Evolutionary conservation across 2,797 vertebrate species (phyloP), one percentile per base, ranked within the genome.

Genomic region (Pangasius sanitwongsei): DNA sequence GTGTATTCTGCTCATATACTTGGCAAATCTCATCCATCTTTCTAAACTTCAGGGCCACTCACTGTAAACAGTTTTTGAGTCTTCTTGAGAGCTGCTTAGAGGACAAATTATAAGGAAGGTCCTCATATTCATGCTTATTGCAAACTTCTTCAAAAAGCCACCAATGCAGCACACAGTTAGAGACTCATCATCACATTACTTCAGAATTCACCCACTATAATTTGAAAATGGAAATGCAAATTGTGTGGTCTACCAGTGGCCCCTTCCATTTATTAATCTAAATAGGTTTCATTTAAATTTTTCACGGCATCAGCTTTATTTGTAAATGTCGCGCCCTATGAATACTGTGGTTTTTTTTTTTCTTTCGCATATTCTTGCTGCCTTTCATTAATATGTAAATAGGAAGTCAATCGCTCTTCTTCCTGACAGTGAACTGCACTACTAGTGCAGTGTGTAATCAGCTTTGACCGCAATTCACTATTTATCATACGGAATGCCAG

Each of bases 321-420:
- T 99, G 98, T 99, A 98, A 99, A 98, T 99, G 98, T 97, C 96
- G 94, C 96, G 97, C 98, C 97, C 98, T 98, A 98, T 98, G 98
- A 99, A 98, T 97, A 97, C 95, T 97, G 85, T 86, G 88, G n/a
- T n/a, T 57, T 69, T 75, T 75, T 85, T 87, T 98, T 98, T 97
- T 97, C 97, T 95, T 96, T 89, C 77, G 89, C 90, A 90, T 90
- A 97, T 97, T 98, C 97, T 98, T 97, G 97, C 97, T 99, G 98
- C 98, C 98, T 97, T 98, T 98, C 98, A 99, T 99, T 99, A 99
- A 98, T 99, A 99, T 99, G 98, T 98, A 99, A 99, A 99, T 99
- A 97, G 98, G 96, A 98, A 99, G 98, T 98, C 98, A 98, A 98
- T 98, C 96, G 96, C 96, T 98, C 97, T 98, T 98, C 97, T 96